A percentile compares a stretch with the other conserved stretches of the same genome.
Conservation (phyloP, 1,140 invertebrate genomes). For the Meloidogyne hapla region DNA sequence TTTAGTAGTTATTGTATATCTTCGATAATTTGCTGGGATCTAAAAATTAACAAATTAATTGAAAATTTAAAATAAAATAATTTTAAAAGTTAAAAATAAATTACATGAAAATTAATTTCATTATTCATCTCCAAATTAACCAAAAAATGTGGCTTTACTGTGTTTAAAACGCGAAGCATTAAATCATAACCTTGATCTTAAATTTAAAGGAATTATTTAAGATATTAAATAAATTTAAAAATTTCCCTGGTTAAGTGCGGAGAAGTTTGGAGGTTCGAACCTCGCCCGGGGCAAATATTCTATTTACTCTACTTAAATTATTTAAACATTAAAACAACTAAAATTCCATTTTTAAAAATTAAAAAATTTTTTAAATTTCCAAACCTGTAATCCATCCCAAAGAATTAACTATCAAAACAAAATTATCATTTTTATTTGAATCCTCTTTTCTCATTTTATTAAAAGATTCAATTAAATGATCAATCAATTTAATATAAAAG, state of each 20-base stretch:
- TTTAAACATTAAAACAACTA: no score
- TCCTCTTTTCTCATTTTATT: neutral
- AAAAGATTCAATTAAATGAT: slow-evolving; percentile 10
- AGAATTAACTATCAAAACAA: slow-evolving; percentile 35
- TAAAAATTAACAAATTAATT: slow-evolving; percentile 22
- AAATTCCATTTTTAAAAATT: no score
- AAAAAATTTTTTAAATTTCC: neutral
- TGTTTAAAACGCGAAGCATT: slow-evolving; percentile 24
- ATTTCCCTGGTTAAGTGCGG: no score
- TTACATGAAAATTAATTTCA: slow-evolving; percentile 16
- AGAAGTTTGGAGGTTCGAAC: no score
- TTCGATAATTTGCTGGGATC: slow-evolving; percentile 16
- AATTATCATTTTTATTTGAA: slow-evolving; percentile 26
- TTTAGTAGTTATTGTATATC: neutral
- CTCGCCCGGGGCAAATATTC: no score
- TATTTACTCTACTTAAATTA: no score
- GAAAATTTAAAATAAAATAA: neutral
- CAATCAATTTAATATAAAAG: slow-evolving; percentile 38
- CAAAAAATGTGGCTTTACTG: slow-evolving; percentile 21
- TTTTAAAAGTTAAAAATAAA: neutral
- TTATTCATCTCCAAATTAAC: slow-evolving; percentile 25
- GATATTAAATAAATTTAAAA: no score
- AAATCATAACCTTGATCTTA: slow-evolving; percentile 31
- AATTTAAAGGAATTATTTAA: no score
- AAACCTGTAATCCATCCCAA: slow-evolving; percentile 45